Conservation (phyloP, 2,888 invertebrate genomes). For the Listrodromus nycthemerus region DNA sequence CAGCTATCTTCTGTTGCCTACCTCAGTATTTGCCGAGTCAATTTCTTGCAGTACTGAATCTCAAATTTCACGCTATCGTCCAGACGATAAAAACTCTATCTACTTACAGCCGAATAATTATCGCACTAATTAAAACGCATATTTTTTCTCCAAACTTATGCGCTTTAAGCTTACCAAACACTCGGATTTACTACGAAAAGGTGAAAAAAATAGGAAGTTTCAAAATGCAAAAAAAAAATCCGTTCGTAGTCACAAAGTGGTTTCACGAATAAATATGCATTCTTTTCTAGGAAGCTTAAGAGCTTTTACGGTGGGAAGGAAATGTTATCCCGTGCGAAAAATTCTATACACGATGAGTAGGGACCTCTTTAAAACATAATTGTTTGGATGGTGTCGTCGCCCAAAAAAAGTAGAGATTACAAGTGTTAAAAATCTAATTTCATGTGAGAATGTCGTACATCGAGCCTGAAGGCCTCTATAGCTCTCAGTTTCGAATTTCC, state of each 20-base stretch:
- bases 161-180: too few relatives aligned
- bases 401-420: conserved; percentile 9
- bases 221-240: neutral
- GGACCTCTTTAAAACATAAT: neutral
- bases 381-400: neutral
- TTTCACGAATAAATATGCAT: neutral
- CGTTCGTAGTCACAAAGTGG: neutral
- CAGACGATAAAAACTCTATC: neutral
- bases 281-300: neutral
- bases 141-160: too few relatives aligned
- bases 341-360: neutral
- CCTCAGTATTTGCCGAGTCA: neutral
- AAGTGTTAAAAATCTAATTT: conserved; percentile 5
- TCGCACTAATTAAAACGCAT: too few relatives aligned
- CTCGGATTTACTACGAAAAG: neutral
- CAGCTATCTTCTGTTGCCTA: neutral
- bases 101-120: too few relatives aligned
- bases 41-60: conserved; percentile 17
- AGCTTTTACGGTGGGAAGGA: neutral
- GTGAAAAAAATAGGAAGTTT: neutral
- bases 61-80: neutral
- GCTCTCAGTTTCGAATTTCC: neutral
- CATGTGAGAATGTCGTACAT: neutral
- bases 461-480: neutral
- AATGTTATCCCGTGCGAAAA: neutral